Evolutionary conservation across 2,797 vertebrate genomes (phyloP).

Genomic region (Xyrichtys novacula): DNA sequence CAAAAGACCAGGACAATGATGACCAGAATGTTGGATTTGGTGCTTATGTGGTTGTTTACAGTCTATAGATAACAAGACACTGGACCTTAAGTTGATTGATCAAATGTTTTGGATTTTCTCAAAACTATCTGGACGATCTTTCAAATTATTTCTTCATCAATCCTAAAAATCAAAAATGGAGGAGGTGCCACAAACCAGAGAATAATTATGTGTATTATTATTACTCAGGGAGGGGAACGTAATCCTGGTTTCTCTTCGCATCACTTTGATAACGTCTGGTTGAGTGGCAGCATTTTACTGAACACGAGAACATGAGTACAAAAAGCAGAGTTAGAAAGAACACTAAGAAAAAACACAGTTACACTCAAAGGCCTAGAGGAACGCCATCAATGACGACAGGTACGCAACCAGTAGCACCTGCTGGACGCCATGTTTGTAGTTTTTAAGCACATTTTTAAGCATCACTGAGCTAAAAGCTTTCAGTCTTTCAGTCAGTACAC

Average conservation of each 20-base stretch:
- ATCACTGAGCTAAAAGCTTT: slow-evolving; percentile 35
- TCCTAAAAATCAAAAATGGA: slow-evolving; percentile 11
- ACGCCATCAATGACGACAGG: slow-evolving; percentile 19
- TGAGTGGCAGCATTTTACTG: slow-evolving; percentile 36
- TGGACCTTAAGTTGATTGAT: no score
- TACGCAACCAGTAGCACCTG: slow-evolving; percentile 36
- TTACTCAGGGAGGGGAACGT: slow-evolving; percentile 27
- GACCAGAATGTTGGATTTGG: no score
- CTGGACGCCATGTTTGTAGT: slow-evolving; percentile 23
- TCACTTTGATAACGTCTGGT: slow-evolving; percentile 34
- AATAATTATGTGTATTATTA: no score
- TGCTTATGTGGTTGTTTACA: no score
- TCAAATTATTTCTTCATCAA: no score
- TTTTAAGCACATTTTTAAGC: slow-evolving; percentile 29
- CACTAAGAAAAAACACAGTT: slow-evolving; percentile 35
- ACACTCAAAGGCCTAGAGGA: slow-evolving; percentile 51
- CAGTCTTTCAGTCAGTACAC: slow-evolving; percentile 36
- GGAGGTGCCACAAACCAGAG: not conserved
- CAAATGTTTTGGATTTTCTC: no score
- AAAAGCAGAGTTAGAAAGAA: slow-evolving; percentile 26
- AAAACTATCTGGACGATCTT: no score
- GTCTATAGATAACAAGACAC: no score
- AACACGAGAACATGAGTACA: slow-evolving; percentile 23
- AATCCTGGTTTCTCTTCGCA: no score
- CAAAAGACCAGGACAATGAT: no score